These are phyloP conservation scores for Microctenopoma steveboyesi DNA, from an alignment of 2,797 vertebrate species.

Conservation along the genomic window DNA sequence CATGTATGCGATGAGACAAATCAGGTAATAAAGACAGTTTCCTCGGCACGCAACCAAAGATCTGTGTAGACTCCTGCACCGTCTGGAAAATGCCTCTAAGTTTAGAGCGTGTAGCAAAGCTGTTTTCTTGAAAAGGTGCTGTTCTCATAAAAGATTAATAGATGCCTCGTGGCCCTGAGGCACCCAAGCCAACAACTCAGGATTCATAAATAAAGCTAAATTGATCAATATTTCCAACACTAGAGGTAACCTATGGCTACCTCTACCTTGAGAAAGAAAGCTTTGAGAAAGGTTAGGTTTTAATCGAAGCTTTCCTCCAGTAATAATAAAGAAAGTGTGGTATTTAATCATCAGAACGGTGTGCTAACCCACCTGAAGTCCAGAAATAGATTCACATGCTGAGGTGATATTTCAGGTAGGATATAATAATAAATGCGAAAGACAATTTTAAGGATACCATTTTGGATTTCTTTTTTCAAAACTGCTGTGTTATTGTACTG, in stretches of 20 bases:
- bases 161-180: slow-evolving; percentile 79
- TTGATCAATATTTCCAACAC: slow-evolving; percentile 83
- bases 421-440: slow-evolving; percentile 26
- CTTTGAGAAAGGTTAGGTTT: slow-evolving; percentile 78
- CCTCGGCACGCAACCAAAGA: slow-evolving; percentile 20
- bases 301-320: slow-evolving; percentile 68
- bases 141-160: slow-evolving; percentile 83
- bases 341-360: slow-evolving; percentile 61
- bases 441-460: slow-evolving; percentile 17
- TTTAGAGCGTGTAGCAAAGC: slow-evolving; percentile 67
- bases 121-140: slow-evolving; percentile 74
- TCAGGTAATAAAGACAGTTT: slow-evolving; percentile 41
- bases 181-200: slow-evolving; percentile 71
- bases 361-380: slow-evolving; percentile 30
- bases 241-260: slow-evolving; percentile 78
- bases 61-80: slow-evolving; percentile 34
- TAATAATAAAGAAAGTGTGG: slow-evolving; percentile 64
- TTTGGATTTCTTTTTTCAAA: slow-evolving; percentile 17
- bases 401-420: slow-evolving; percentile 16
- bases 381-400: slow-evolving; percentile 29
- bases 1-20: slow-evolving; percentile 42
- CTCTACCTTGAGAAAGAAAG: slow-evolving; percentile 66
- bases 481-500: slow-evolving; percentile 19
- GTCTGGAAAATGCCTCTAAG: slow-evolving; percentile 36
- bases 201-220: slow-evolving; percentile 86